Evolutionary conservation across 2,888 invertebrate genomes (phyloP), one percentile per base, ranked within the genome.

Genomic region (Furcula furcula): DNA sequence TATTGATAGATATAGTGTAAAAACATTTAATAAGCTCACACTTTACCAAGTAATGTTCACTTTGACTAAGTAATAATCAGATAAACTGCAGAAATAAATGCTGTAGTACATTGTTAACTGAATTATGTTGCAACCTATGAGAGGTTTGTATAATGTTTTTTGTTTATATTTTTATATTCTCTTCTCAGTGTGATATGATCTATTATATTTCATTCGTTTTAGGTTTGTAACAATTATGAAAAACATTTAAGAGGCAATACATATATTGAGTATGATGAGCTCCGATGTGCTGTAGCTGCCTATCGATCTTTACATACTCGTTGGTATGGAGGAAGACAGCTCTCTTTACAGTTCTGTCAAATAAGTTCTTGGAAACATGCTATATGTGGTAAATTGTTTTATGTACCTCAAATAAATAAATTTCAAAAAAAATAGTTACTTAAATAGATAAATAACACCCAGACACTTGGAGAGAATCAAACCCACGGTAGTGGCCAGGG

Each of bases 231-330:
- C 60, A 98, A 98, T 75, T 92, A 91, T 33, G 95, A 96, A 70
- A 89, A 93, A 28, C 97, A 98, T 82, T 90, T 98, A 7, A 90
- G 97, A 23, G 98, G 98, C 0, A 97, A 98, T 77, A 94, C 97
- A 16, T 97, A 97, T 67, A 91, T 97, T 14, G 95, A 97, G 67
- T 98, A 93, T 80, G 76, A 63, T 7, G 67, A 78, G 48, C 63
- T 79, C 19, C 90, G 92, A 16, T 92, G 92, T 44, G 94, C 96
- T 1, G 90, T 96, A 1, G 91, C 91, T 31, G 95, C 96, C 1
- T 95, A 93, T 64, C 89, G 92, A 36, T 90, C 90, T 9, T 90
- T 98, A 42, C 95, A 96, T 69, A 94, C 95, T 0, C 91, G 98
- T 3, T 98, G 93, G 92, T 98, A 97, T 75, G 97, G 93, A 1